Base-by-base conservation (phyloP, 1,140 invertebrate genomes). In the Calliopsis andreniformis region DNA sequence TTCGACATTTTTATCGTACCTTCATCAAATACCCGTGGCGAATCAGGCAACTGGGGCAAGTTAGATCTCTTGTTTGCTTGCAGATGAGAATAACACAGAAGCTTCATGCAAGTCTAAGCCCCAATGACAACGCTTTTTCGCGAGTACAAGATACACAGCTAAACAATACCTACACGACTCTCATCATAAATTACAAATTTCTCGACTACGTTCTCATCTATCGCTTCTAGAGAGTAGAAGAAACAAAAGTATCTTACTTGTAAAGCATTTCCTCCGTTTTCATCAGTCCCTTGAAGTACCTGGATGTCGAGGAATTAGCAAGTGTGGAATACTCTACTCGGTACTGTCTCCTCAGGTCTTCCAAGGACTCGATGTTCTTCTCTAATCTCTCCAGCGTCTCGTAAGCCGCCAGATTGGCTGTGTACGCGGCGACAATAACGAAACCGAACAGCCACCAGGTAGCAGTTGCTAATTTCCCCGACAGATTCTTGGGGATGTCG, bases 371-470 rank as follows among this genome's bases (percentile, higher is more conserved):
- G 58, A 99, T 96, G 0, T 96, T 96, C 1, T 96, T 96, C 82
- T 98, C 97, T 86, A 98, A 92, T 47, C 96, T 93, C 0, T 97
- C 97, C 0, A 98, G 96, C 0, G 97, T 98, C 56, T 98, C 92
- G 87, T 97, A 97, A n/a, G 97, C 97, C 56, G 97, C 97, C 84
- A 98, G 94, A 92, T 98, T 99, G 18, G 98, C 98, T 0, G 97
- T 98, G 91, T 99, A 98, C 0, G 97, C 98, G 28, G 97, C 97
- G 86, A 98, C 97, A 39, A 99, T 97, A 86, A 98, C 98, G 89
- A 98, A 98, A 10, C 96, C 97, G 91, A 99, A 98, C 6, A 98
- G 91, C 97, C 97, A 98, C 98, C 98, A 98, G 3, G 97, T 98
- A 1, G 97, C 97, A 1, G 97, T 97, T 0, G 98, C 95, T 2